Evolutionary conservation across 2,113 vertebrate genomes (phyloP).

Genomic region (Poeciliopsis turrubarensis): DNA sequence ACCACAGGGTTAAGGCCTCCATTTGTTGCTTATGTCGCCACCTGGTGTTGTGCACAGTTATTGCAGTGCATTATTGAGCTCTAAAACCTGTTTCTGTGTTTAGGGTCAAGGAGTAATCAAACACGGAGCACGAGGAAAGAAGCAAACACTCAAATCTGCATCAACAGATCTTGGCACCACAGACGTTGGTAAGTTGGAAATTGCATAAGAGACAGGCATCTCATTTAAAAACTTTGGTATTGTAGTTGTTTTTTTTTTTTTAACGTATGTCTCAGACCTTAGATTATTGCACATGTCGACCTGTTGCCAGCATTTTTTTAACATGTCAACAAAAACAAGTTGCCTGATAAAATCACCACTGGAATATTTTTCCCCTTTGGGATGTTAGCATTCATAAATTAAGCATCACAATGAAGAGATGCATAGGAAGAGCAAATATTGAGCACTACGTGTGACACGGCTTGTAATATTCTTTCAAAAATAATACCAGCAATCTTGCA

Average conservation of each 20-base stretch:
- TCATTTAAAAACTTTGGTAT: neutral
- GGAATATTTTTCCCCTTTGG: neutral
- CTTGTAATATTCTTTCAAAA: neutral
- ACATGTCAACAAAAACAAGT: no score
- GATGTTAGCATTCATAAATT: neutral
- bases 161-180: slow-evolving; percentile 95
- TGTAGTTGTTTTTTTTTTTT: neutral
- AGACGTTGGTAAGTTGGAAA: slow-evolving; percentile 87
- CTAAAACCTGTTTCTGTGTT: slow-evolving; percentile 32
- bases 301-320: no score
- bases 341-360: neutral
- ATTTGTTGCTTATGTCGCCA: slow-evolving; percentile 17
- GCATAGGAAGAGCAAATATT: neutral
- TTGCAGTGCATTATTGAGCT: neutral
- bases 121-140: slow-evolving; percentile 90
- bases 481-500: no score
- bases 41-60: slow-evolving; percentile 22
- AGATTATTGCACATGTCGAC: no score
- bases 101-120: slow-evolving; percentile 91
- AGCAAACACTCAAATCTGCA: slow-evolving; percentile 93
- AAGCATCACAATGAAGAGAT: neutral
- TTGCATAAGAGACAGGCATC: neutral
- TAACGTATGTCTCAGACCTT: no score
- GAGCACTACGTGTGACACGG: neutral
- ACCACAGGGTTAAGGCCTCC: neutral